A percentile compares a stretch with the other conserved stretches of the same genome.
Conservation (phyloP, 2,888 invertebrate genomes). For the Esperia sulphurella region DNA sequence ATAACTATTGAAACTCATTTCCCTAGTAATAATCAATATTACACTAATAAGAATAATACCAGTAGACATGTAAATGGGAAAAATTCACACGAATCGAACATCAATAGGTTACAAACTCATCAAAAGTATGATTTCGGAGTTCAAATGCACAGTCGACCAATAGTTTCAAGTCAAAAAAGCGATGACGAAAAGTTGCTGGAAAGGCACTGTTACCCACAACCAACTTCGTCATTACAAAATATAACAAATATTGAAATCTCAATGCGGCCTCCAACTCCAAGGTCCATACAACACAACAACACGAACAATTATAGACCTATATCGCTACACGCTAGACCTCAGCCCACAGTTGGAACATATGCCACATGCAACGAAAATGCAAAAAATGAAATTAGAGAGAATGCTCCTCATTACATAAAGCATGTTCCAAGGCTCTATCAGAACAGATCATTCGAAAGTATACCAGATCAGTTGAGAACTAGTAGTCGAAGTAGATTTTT, state of each 20-base stretch:
- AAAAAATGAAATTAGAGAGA: constrained; percentile 66
- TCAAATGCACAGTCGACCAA: constrained; percentile 49
- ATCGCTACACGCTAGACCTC: constrained; percentile 62
- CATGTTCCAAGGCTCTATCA: constrained; percentile 66
- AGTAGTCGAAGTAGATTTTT: constrained; percentile 67
- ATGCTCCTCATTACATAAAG: constrained; percentile 64
- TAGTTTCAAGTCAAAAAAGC: constrained; percentile 65
- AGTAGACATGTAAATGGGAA: constrained; percentile 32
- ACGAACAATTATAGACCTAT: constrained; percentile 67
- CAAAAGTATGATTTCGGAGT: constrained; percentile 55
- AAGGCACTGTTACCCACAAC: constrained; percentile 53
- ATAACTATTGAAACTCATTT: constrained; percentile 71
- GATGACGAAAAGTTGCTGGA: constrained; percentile 75
- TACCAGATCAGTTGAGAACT: constrained; percentile 66
- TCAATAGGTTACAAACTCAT: constrained; percentile 33
- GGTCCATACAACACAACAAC: constrained; percentile 27
- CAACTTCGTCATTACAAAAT: constrained; percentile 66
- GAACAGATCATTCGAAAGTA: constrained; percentile 71
- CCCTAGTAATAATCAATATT: constrained; percentile 54
- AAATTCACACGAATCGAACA: constrained; percentile 24
- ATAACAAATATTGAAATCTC: constrained; percentile 74
- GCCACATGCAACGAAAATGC: constrained; percentile 49
- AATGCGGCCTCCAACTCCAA: constrained; percentile 51
- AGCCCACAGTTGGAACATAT: constrained; percentile 40
- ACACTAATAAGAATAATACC: constrained; percentile 30